Evolutionary conservation across 35 echinoderm and acorn worm genomes (phyloP).

Genomic region (Ophioderma brevispina): DNA sequence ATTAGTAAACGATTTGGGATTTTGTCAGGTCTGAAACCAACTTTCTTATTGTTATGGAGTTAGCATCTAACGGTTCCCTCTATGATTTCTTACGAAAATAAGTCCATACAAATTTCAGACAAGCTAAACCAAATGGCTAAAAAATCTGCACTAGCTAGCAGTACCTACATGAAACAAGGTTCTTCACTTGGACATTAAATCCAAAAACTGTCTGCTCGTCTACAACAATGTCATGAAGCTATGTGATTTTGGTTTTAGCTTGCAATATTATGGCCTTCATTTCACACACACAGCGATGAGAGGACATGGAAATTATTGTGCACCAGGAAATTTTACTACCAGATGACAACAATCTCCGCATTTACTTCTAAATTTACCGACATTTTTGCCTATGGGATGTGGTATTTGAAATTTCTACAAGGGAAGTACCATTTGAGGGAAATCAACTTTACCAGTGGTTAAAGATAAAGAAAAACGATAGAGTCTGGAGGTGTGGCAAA

Average conservation of each 20-base stretch:
- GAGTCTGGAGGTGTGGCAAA: too few species aligned
- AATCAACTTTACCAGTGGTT: background rate
- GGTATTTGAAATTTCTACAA: background rate
- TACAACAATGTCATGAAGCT: background rate
- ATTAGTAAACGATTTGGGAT: background rate
- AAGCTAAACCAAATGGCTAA: background rate
- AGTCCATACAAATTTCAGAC: background rate
- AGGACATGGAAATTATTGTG: background rate
- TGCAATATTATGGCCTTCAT: background rate
- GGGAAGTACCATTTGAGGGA: background rate
- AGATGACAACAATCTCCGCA: background rate
- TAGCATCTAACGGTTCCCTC: background rate
- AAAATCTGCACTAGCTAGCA: background rate
- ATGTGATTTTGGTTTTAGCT: background rate
- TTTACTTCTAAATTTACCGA: background rate
- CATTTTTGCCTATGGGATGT: slow-evolving; percentile 1
- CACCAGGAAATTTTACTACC: background rate
- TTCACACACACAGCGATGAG: background rate
- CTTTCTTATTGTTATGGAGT: background rate
- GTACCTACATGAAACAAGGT: background rate
- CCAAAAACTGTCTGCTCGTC: background rate
- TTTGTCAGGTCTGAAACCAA: background rate
- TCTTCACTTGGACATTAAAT: background rate
- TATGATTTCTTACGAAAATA: background rate
- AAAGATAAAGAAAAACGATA: too few species aligned